Evolutionary conservation across 2,797 vertebrate species (phyloP).

Genomic region (Rhabdomys pumilio): DNA sequence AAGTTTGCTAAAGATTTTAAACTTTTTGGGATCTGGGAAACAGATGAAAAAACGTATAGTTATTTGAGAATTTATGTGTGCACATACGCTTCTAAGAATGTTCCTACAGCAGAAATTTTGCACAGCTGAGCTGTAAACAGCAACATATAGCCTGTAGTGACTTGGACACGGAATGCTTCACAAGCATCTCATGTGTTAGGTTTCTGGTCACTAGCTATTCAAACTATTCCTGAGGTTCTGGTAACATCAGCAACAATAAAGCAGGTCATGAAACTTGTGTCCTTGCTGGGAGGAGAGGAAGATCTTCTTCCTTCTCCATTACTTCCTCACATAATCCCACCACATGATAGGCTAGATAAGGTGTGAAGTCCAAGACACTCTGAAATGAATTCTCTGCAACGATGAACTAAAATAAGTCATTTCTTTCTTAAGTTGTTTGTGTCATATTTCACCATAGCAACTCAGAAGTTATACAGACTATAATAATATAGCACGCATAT

Average conservation of each 20-base stretch:
- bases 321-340: background rate
- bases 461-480: background rate
- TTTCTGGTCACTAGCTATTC: background rate
- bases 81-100: background rate
- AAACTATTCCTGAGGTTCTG: background rate
- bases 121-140: slow-evolving; percentile 20
- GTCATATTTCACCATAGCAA: background rate
- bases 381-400: background rate
- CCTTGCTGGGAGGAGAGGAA: background rate
- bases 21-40: background rate
- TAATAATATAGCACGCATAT: background rate
- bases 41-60: background rate
- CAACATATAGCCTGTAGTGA: background rate
- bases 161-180: no score
- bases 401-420: background rate
- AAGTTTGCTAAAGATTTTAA: slow-evolving; percentile 34
- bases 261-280: no score
- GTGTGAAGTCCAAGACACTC: no score
- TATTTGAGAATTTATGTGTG: slow-evolving; percentile 18
- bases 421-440: background rate
- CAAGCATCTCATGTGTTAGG: background rate
- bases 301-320: background rate
- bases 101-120: background rate
- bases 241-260: background rate
- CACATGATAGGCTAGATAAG: background rate